Percentiles rank a stretch among this genome's conserved stretches.
Conservation (phyloP, 2,888 invertebrate genomes). For the Melolontha melolontha region DNA sequence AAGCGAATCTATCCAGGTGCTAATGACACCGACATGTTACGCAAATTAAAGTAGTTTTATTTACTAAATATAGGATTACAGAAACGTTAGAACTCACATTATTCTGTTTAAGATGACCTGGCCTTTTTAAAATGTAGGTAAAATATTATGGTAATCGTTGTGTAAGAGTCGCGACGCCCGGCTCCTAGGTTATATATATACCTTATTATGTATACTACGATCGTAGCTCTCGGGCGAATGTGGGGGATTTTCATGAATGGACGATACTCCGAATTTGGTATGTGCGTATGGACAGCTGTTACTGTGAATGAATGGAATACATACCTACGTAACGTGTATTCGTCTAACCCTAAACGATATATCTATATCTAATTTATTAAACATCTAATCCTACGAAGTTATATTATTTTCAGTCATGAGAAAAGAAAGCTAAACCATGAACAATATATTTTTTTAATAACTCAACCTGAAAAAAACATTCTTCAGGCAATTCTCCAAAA, state of each 20-base stretch:
- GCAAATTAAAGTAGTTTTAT: constrained; percentile 27
- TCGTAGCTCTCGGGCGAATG: constrained; percentile 11
- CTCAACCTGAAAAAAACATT: no score
- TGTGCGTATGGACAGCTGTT: neutral
- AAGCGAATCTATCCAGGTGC: constrained; percentile 60
- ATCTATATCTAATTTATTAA: no score
- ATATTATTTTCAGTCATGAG: no score
- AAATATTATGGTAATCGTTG: constrained; percentile 1
- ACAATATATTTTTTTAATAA: no score
- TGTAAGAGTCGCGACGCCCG: constrained; percentile 1
- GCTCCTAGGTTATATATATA: neutral
- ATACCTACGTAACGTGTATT: neutral
- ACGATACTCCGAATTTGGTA: constrained; percentile 12
- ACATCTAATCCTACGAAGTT: no score
- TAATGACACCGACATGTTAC: constrained; percentile 39
- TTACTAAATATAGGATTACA: neutral
- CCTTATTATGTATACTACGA: constrained; percentile 10
- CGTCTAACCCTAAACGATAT: no score
- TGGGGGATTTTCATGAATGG: constrained; percentile 33
- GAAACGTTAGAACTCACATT: neutral
- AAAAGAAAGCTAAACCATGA: no score
- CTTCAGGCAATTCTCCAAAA: no score
- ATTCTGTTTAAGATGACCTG: no score
- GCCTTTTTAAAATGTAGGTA: no score
- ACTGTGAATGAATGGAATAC: constrained; percentile 17